Conservation (phyloP, 1,140 invertebrate species). For the Aphelenchoides fujianensis region DNA sequence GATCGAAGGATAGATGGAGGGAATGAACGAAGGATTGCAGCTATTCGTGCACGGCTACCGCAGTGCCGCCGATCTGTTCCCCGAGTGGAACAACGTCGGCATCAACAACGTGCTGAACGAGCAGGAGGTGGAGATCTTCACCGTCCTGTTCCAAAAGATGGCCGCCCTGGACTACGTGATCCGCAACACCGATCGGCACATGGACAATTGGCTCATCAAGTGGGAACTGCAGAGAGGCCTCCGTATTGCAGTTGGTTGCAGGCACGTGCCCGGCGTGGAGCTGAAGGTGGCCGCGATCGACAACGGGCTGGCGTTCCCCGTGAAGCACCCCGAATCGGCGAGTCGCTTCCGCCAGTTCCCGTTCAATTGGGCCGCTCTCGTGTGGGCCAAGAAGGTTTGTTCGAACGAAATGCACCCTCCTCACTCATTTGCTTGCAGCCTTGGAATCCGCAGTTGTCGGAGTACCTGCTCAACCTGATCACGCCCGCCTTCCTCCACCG, state of each 20-base stretch:
- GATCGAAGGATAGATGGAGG: background rate
- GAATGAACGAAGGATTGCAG: too few relatives aligned
- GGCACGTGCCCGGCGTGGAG: slow-evolving; percentile 51
- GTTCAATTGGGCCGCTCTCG: slow-evolving; percentile 46
- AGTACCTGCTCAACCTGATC: slow-evolving; percentile 34
- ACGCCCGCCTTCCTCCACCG: slow-evolving; percentile 49
- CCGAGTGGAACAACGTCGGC: slow-evolving; percentile 47
- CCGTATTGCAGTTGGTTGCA: slow-evolving; percentile 34
- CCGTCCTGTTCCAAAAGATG: slow-evolving; percentile 50
- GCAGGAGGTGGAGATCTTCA: slow-evolving; percentile 39
- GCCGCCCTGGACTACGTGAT: slow-evolving; percentile 54
- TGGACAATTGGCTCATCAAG: slow-evolving; percentile 54
- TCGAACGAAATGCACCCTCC: background rate
- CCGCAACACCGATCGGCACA: slow-evolving; percentile 53
- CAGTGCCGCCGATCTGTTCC: slow-evolving; percentile 41
- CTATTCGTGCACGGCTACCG: slow-evolving; percentile 53
- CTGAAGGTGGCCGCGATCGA: slow-evolving; percentile 53
- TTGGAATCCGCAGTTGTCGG: slow-evolving; percentile 38
- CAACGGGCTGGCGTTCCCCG: slow-evolving; percentile 57
- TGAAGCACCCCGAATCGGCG: slow-evolving; percentile 52
- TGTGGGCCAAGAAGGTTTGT: slow-evolving; percentile 45
- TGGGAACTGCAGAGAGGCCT: slow-evolving; percentile 7
- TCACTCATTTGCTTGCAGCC: slow-evolving; percentile 29
- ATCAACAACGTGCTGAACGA: slow-evolving; percentile 30
- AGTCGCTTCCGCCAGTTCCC: slow-evolving; percentile 51